Percentiles rank a stretch among this genome's conserved stretches.
phyloP scores from a whole-genome alignment of 2,888 invertebrate genomes.

The Philhelius pedissequus region DNA sequence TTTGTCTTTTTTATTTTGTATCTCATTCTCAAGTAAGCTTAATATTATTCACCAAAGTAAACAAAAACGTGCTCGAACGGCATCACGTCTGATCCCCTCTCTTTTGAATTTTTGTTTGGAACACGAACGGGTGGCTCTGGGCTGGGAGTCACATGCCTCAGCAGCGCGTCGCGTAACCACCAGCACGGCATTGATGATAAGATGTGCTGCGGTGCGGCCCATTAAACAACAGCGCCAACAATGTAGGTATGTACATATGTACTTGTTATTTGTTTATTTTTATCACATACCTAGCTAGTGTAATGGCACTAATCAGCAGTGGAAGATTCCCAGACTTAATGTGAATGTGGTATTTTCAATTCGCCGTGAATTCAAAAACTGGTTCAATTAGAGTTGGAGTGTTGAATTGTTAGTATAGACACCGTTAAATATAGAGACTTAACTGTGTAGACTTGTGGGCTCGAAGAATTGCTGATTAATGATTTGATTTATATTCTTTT shows the following conservation, averaged over 20 bases:
- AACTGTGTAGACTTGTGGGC: too few species aligned
- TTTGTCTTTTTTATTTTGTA: constrained; percentile 31
- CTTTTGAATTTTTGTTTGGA: not conserved
- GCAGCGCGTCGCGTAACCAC: constrained; percentile 43
- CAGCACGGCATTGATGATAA: constrained; percentile 65
- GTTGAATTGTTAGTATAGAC: not conserved
- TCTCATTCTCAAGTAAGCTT: constrained; percentile 44
- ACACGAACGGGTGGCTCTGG: constrained; percentile 20
- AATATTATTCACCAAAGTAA: constrained; percentile 66
- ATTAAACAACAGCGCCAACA: constrained; percentile 57
- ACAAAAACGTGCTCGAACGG: constrained; percentile 62
- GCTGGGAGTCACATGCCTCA: constrained; percentile 42
- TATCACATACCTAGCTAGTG: constrained; percentile 5
- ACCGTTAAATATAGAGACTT: too few species aligned
- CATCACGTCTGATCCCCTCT: constrained; percentile 54
- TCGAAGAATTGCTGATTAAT: too few species aligned
- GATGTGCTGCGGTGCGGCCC: constrained; percentile 49
- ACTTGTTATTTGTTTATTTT: constrained; percentile 12
- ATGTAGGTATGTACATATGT: too few species aligned
- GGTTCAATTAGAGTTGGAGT: constrained; percentile 40
- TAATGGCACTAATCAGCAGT: constrained; percentile 46
- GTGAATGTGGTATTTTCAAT: constrained; percentile 32
- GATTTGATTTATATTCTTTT: too few species aligned
- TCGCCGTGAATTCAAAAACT: constrained; percentile 47
- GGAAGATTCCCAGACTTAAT: constrained; percentile 58